These are phyloP conservation scores for Solea solea DNA, from an alignment of 2,113 vertebrate species.

Conservation along the genomic window DNA sequence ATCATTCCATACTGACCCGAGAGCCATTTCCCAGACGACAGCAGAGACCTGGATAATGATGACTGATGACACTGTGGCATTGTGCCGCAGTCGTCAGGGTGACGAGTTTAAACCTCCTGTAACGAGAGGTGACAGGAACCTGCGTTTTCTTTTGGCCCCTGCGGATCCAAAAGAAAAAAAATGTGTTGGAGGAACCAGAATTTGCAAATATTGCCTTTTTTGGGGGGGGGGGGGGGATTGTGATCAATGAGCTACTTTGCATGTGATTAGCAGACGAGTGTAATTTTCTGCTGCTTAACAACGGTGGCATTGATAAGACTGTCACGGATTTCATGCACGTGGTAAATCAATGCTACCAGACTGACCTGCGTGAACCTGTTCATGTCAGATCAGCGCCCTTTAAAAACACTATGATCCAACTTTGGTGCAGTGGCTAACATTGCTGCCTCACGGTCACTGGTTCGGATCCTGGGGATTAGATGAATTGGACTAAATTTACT, in stretches of 20 bases:
- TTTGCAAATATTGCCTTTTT: neutral
- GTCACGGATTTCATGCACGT: neutral
- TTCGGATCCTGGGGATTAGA: no score
- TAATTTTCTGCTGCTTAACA: neutral
- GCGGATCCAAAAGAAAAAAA: neutral
- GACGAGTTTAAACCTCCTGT: conserved; percentile 6
- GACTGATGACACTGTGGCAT: conserved; percentile 30
- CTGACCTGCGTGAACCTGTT: neutral
- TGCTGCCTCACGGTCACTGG: no score
- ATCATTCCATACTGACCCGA: conserved; percentile 12
- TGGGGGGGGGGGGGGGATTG: neutral
- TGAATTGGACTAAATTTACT: no score
- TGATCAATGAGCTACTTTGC: neutral
- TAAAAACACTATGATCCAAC: no score
- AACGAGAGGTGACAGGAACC: conserved; percentile 11
- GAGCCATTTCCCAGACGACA: conserved; percentile 37
- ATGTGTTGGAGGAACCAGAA: neutral
- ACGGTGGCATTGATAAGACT: neutral
- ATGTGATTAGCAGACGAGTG: neutral
- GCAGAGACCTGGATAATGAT: conserved; percentile 34
- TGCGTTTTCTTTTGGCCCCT: no score
- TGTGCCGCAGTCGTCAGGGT: conserved; percentile 21
- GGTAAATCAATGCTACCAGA: neutral
- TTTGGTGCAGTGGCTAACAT: no score
- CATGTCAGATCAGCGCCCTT: no score